Conservation (phyloP, 2,797 vertebrate genomes). For the Centropyge bicolor region DNA sequence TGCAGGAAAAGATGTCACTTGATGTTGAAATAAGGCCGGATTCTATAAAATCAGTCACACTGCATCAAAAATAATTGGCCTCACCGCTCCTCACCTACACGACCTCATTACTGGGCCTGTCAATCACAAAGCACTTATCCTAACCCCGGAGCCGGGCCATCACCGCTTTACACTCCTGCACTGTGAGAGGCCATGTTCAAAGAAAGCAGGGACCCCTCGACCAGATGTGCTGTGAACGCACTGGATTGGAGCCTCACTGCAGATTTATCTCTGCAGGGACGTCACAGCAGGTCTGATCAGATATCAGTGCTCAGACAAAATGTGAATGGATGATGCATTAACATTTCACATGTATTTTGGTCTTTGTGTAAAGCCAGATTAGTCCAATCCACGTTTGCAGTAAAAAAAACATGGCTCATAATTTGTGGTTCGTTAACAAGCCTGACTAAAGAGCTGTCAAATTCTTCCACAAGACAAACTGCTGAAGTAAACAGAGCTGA, state of each 20-base stretch:
- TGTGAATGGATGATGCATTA: too few species aligned
- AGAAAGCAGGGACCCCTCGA: neutral
- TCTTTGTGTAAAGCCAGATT: too few species aligned
- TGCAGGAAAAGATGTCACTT: slow-evolving; percentile 45
- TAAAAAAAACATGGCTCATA: too few species aligned
- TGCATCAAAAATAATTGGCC: slow-evolving; percentile 69
- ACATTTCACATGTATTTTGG: neutral
- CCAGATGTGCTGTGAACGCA: slow-evolving; percentile 15
- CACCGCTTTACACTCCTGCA: slow-evolving; percentile 2
- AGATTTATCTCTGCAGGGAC: neutral
- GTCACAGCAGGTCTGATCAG: neutral
- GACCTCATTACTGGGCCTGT: slow-evolving; percentile 52
- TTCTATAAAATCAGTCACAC: slow-evolving; percentile 39
- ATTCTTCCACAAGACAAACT: neutral
- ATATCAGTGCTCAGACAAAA: neutral
- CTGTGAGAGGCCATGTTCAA: neutral
- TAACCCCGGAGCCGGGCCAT: slow-evolving; percentile 24
- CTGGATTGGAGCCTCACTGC: neutral
- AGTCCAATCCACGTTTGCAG: too few species aligned
- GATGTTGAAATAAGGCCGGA: neutral
- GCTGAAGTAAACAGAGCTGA: neutral
- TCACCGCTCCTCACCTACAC: slow-evolving; percentile 46
- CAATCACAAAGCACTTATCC: slow-evolving; percentile 46
- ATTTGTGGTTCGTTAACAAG: too few species aligned
- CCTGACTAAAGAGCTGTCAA: neutral